Base-by-base conservation (phyloP, 2,113 vertebrate genomes). In the Trogon surrucura region DNA sequence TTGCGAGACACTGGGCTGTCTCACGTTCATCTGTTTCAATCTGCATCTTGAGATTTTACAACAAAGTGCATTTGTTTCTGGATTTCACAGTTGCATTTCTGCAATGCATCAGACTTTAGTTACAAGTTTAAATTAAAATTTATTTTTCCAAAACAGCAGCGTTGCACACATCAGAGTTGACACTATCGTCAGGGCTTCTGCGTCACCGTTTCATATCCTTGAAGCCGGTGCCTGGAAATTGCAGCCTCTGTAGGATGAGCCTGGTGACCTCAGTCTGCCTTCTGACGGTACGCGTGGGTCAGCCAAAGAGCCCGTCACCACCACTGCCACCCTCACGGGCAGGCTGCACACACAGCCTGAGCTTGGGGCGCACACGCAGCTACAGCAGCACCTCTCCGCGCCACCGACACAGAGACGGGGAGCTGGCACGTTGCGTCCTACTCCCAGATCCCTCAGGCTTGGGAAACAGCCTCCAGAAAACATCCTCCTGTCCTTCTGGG, bases 311-410 rank as follows among this genome's bases (percentile, higher is more conserved):
- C 62, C 32, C 53, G 38, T 45, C n/a, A 6, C 60, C 38, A 30
- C 9, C 13, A 14, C 47, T 60, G 66, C 26, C 20, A 3, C 29
- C 45, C 45, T 77, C 57, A 15, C 3, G 13, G 0, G 17, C 54
- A 19, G 32, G 3, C 48, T 67, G 44, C 85, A 25, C 0, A 1
- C 50, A 13, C 8, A 73, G 54, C 20, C 54, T 5, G 67, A 20
- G 30, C 25, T 23, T 58, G 45, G 64, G 18, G 51, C 1, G 51
- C n/a, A 20, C 38, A 11, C 0, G 0, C 30, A 57, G 64, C 57
- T 30, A 16, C 14, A 21, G 26, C 65, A 3, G 26, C 65, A 3
- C 69, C 50, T 30, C 30, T 61, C 60, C 45, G 11, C 2, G 2
- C 9, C 75, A 34, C 10, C 2, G 0, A 16, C 64, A n/a, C 44